Percentiles rank a stretch among this genome's conserved stretches.
Conservation (phyloP, 1,140 invertebrate species). For the Diabrotica virgifera region DNA sequence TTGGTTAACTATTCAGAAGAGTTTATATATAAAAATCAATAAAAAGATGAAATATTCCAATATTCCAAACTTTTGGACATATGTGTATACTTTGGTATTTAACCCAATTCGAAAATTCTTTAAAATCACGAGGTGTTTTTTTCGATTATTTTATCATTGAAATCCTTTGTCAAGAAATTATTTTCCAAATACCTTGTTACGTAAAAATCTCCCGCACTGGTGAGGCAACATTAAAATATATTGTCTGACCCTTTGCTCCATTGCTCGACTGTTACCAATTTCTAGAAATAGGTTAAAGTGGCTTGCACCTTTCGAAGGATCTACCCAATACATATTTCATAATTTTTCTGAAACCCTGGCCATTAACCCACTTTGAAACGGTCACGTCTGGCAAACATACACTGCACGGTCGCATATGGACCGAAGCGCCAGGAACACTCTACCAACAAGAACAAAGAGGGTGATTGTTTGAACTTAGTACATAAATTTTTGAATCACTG, state of each 20-base stretch:
- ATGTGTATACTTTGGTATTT: too few relatives aligned
- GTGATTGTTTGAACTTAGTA: background rate
- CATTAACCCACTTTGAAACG: constrained; percentile 16
- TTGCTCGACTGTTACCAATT: constrained; percentile 2
- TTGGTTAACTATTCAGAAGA: too few relatives aligned
- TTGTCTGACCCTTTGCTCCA: background rate
- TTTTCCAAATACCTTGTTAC: too few relatives aligned
- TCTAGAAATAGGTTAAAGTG: constrained; percentile 6
- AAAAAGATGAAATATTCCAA: too few relatives aligned
- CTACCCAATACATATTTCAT: constrained; percentile 13
- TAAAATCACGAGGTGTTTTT: too few relatives aligned
- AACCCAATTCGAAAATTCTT: too few relatives aligned
- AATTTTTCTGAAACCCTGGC: constrained; percentile 4
- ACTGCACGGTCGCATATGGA: background rate
- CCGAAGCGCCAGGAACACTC: constrained; percentile 1
- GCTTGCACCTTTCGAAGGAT: constrained; percentile 8
- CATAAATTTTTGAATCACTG: background rate
- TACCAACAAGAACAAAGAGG: background rate
- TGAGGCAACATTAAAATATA: background rate
- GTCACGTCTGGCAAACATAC: constrained; percentile 17
- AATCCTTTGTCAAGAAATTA: too few relatives aligned
- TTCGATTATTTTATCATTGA: too few relatives aligned
- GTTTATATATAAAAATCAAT: too few relatives aligned
- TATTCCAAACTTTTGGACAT: too few relatives aligned
- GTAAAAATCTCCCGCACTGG: background rate